Evolutionary conservation across 2,113 vertebrate species (phyloP), one percentile per base, ranked within the genome.

Genomic region (Anguilla japonica): DNA sequence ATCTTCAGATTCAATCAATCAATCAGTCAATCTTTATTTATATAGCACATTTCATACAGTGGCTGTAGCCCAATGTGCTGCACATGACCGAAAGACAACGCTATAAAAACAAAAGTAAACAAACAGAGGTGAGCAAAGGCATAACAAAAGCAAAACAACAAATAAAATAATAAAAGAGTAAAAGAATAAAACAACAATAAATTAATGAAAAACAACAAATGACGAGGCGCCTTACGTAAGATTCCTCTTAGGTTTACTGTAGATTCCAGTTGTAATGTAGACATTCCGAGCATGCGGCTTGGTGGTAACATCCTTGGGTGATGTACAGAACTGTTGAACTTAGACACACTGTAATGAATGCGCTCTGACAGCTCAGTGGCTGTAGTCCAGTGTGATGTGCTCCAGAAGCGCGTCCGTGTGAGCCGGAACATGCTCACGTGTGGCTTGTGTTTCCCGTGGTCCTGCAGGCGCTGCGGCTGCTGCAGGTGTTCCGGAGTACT

Each of bases 401-500:
- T 40, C 46, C 20, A 53, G 29, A 50, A 85, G 39, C 16, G 18
- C n/a, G 29, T 53, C 71, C 34, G 18, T 26, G 43, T 53, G 43
- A 39, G 56, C 56, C 26, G 39, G 15, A 53, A 1, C 43, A 46
- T 8, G 43, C 60, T 40, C 34, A 8, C n/a, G 11, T 13, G 29
- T 11, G n/a, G 71, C n/a, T 75, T 1, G 11, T n/a, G 71, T 75
- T 50, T n/a, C 43, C 22, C 13, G 41, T 46, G 81, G 50, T 14
- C 6, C 80, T 20, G 71, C 20, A 34, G 20, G 57, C 4, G 83
- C 29, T 34, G n/a, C 20, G 60, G 60, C 79, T 46, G 79, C 50
- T 26, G 40, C 53, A 87, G 89, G 87, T 39, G 57, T 34, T 81
- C 43, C 85, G 95, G 95, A 90, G 81, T 91, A 93, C 67, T 88